Conservation (phyloP, 2,113 vertebrate species). For the Eudorcas thomsonii region DNA sequence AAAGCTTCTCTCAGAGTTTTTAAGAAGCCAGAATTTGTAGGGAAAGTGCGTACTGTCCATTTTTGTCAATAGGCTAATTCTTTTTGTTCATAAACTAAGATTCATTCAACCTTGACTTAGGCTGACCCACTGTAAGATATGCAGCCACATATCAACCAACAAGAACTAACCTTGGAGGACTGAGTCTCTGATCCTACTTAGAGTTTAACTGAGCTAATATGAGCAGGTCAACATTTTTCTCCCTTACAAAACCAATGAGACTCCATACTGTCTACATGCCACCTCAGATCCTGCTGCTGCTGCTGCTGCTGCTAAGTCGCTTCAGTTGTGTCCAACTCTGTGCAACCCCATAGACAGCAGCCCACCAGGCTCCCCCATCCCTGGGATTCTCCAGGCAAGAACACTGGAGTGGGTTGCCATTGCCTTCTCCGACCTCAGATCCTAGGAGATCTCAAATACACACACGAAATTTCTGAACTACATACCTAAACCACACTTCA, state of each 20-base stretch:
- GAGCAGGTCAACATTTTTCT: neutral
- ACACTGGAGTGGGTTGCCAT: neutral
- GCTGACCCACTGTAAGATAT: neutral
- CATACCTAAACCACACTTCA: neutral
- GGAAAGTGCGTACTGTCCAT: neutral
- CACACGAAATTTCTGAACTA: neutral
- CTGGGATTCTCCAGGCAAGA: neutral
- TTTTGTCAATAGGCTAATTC: neutral
- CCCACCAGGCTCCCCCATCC: too few species aligned
- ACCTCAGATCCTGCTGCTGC: neutral
- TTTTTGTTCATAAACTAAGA: neutral
- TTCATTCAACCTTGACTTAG: neutral
- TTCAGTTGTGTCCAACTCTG: accelerated
- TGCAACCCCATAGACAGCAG: too few species aligned
- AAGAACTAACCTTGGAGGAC: neutral
- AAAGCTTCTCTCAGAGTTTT: neutral
- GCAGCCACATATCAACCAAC: neutral
- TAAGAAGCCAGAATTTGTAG: constrained; percentile 1
- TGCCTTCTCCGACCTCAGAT: neutral
- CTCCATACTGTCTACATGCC: neutral
- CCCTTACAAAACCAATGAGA: neutral
- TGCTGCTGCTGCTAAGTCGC: too few species aligned
- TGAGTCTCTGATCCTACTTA: neutral
- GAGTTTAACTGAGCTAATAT: neutral
- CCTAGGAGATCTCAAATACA: neutral